phyloP scores from a whole-genome alignment of 2,797 vertebrate genomes.

The Takifugu ocellatus region DNA sequence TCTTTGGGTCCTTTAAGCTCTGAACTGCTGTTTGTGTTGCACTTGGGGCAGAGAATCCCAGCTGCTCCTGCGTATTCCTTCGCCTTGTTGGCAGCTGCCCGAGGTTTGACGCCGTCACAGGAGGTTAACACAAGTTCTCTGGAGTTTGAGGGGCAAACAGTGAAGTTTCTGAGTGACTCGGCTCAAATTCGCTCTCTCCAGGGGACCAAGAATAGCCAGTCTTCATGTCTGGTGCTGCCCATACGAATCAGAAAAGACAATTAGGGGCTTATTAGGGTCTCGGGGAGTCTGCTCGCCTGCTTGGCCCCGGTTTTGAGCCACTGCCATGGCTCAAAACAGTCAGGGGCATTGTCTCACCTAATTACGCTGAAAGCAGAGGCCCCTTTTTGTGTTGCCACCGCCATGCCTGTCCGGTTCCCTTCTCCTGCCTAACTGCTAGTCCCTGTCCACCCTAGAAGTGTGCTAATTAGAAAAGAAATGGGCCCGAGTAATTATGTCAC shows the following conservation, averaged over 20 bases:
- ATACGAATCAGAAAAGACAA: constrained; percentile 85
- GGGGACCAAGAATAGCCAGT: constrained; percentile 54
- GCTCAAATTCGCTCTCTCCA: constrained; percentile 41
- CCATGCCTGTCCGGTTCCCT: constrained; percentile 90
- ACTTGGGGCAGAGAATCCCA: background rate
- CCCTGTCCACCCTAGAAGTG: constrained; percentile 83
- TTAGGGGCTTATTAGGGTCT: constrained; percentile 90
- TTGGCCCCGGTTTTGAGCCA: constrained; percentile 79
- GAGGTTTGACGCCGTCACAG: constrained; percentile 31
- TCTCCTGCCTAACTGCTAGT: constrained; percentile 82
- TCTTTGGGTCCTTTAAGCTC: background rate
- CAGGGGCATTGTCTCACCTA: constrained; percentile 94
- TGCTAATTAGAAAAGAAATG: constrained; percentile 96
- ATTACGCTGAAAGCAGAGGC: constrained; percentile 82
- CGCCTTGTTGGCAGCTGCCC: constrained; percentile 12
- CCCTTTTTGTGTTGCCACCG: constrained; percentile 85
- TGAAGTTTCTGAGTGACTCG: constrained; percentile 38
- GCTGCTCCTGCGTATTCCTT: background rate
- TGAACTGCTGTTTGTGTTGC: background rate
- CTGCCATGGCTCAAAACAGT: constrained; percentile 89
- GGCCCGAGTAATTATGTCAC: constrained; percentile 90
- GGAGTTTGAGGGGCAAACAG: constrained; percentile 34
- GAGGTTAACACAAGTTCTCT: constrained; percentile 36
- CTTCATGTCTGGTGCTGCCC: constrained; percentile 59
- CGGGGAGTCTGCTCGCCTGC: constrained; percentile 79